Base-by-base conservation (phyloP, 1,140 invertebrate genomes). In the Acromyrmex heyeri region DNA sequence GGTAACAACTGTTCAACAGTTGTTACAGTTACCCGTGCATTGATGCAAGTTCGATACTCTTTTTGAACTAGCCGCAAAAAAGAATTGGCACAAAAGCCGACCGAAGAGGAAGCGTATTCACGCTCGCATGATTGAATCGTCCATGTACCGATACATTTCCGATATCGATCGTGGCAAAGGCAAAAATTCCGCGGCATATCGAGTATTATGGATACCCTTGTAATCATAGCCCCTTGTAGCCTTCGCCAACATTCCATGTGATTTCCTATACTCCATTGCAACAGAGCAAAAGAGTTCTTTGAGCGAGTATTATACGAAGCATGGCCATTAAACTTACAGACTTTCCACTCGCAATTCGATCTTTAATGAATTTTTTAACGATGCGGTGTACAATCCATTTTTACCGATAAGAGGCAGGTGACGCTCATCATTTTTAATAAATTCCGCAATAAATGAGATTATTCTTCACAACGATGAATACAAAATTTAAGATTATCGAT, bases 1-100 rank as follows among this genome's bases (percentile, higher is more conserved):
- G 73, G 75, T 85, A 86, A 73, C 87, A 85, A 88, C 87, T 86
- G 88, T 88, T 85, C 87, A 89, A 89, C 88, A 85, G 73, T 65
- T 48, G 75, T 75, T 85, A 88, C 87, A 87, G 78, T 59, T 64
- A 64, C 18, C 59, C 24, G 61, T 27, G 61, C 76, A 65, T 64
- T 82, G 87, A 86, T 88, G 87, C 79, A 85, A 57, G 73, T 75
- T 86, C 87, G 76, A 88, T 77, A 88, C 87, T 78, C 87, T 89
- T 88, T 89, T 88, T 76, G 70, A 88, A 88, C 88, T 53, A 44
- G 83, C 81, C 61, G 57, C 81, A 70, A 85, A 85, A 86, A 24
- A 86, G 77, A 57, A 64, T 62, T 44, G 55, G 59, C 67, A 69
- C 59, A 72, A 86, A 79, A 86, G 67, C 65, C 38, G 27, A 0